Evolutionary conservation across 2,113 vertebrate genomes (phyloP).

Genomic region (Salvator merianae): DNA sequence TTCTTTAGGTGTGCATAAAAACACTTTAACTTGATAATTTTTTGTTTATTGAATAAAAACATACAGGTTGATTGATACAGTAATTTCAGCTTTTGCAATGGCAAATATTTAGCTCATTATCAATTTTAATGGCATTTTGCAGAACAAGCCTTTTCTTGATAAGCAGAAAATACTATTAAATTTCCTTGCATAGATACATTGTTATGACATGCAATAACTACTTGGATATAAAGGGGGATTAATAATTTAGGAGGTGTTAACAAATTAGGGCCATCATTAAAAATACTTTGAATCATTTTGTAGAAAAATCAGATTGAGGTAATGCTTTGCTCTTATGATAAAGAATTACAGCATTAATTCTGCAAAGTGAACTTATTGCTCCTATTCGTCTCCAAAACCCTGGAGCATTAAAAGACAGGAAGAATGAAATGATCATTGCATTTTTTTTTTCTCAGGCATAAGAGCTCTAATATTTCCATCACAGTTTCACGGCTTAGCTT

Average conservation of each 20-base stretch:
- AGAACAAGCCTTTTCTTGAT: constrained; percentile 90
- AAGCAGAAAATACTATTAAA: constrained; percentile 99
- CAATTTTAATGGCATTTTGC: constrained; percentile 96
- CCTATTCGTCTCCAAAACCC: constrained; percentile 95
- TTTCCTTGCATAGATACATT: constrained; percentile 98
- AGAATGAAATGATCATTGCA: constrained; percentile 91
- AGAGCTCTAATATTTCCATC: constrained; percentile 91
- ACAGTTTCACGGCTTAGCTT: constrained; percentile 76
- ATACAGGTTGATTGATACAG: constrained; percentile 86
- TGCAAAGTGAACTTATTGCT: constrained; percentile 99
- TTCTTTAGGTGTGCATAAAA: constrained; percentile 69
- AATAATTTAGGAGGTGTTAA: constrained; percentile 99
- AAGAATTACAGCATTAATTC: constrained; percentile 99
- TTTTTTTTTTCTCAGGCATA: constrained; percentile 82
- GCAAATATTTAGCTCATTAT: constrained; percentile 99
- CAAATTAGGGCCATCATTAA: constrained; percentile 99
- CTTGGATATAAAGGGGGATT: constrained; percentile 99
- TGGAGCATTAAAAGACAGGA: constrained; percentile 93
- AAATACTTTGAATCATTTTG: constrained; percentile 98
- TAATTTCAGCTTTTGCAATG: constrained; percentile 90
- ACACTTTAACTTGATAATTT: constrained; percentile 79
- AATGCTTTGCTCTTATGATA: constrained; percentile 94
- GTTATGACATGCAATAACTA: constrained; percentile 99
- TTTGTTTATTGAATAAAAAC: constrained; percentile 84
- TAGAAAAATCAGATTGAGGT: constrained; percentile 98